Base-by-base conservation (phyloP, 2,888 invertebrate species). In the Diloba caeruleocephala region DNA sequence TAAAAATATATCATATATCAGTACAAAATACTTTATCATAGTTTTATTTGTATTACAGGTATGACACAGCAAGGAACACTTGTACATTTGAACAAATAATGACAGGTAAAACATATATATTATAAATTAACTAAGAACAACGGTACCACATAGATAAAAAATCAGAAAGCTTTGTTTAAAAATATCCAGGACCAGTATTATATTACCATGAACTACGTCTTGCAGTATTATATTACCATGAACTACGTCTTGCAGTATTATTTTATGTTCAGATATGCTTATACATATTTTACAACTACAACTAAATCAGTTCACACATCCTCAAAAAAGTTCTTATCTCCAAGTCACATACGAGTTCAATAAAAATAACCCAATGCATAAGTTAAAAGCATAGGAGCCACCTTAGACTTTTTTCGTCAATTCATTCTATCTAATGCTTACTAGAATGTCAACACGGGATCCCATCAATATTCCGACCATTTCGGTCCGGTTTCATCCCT, bases 401-500 rank as follows among this genome's bases (percentile, higher is more conserved):
- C 42, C 36, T 39, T 52, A 21, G 12, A 46, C 48, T 42, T 51
- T 74, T 63, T 62, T 61, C 33, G 58, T 57, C 61, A 50, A 71
- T 78, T 78, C 74, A 79, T 76, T 79, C 66, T 46, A 56, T 70
- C 56, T 76, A 78, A 78, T 77, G 74, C 75, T 49, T 78, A 65
- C 70, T 63, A 71, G 50, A 71, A 48, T 80, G 81, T 84, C 81
- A 79, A 81, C 79, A 78, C 73, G 71, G 66, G 68, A 67, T 73
- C 74, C 67, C 70, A 77, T 83, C 79, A 79, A 84, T 81, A 81
- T 81, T 76, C 78, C 63, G 68, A 65, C 76, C 78, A 78, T 79
- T 83, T 74, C 68, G 63, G 68, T n/a, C 68, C 64, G 58, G 68
- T 73, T 69, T 66, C 65, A 70, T 75, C 76, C 74, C 70, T 70